A percentile compares a stretch with the other conserved stretches of the same genome.
phyloP scores from a whole-genome alignment of 1,140 invertebrate species.

The Frieseomelitta varia region DNA sequence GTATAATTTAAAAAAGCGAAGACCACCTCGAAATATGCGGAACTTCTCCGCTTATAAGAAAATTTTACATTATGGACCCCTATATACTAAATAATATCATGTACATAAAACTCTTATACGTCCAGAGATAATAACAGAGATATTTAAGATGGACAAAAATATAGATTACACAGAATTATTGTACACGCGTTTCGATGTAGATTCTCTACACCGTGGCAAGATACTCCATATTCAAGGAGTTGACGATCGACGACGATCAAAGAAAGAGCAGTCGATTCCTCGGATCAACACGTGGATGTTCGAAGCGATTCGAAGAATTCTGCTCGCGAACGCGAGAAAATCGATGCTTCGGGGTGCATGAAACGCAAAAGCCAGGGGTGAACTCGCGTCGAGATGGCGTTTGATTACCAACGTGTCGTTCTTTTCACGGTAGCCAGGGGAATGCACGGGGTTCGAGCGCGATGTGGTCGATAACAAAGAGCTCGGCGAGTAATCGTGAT shows the following conservation, averaged over 20 bases:
- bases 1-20: no score
- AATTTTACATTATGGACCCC: no score
- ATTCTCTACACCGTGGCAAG: no score
- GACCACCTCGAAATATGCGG: no score
- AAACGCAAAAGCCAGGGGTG: neutral
- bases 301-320: neutral
- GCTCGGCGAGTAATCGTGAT: conserved; percentile 27
- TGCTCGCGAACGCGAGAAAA: neutral
- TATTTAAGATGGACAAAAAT: no score
- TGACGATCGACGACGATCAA: neutral
- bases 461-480: neutral
- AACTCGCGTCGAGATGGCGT: neutral
- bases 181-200: no score
- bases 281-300: neutral
- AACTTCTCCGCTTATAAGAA: no score
- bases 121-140: no score
- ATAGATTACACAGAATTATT: no score
- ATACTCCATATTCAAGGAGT: neutral
- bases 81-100: no score
- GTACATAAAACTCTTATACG: no score
- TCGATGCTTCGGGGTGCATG: neutral
- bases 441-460: neutral
- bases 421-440: conserved; percentile 20
- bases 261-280: neutral
- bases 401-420: conserved; percentile 19